Evolutionary conservation across 2,888 invertebrate genomes (phyloP).

Genomic region (Glyphotaelius pellucidus): DNA sequence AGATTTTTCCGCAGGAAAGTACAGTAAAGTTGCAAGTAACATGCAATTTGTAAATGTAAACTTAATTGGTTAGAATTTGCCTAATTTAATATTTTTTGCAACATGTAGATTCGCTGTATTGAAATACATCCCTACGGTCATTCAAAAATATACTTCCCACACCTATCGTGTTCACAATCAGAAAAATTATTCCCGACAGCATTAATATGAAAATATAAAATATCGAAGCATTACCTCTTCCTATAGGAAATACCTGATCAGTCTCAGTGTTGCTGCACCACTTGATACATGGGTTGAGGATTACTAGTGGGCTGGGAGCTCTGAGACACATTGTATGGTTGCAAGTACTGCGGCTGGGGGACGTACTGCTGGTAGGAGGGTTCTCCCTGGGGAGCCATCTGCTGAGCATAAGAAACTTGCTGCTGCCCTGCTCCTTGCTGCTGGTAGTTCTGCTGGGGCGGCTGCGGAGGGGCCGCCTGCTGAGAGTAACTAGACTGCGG

Average conservation of each 20-base stretch:
- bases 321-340: constrained; percentile 5
- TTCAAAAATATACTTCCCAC: background rate
- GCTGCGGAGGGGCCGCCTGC: background rate
- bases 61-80: background rate
- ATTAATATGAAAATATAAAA: background rate
- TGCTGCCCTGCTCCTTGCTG: background rate
- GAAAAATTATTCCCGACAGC: background rate
- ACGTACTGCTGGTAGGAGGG: background rate
- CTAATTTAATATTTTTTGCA: background rate
- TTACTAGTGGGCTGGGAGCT: background rate
- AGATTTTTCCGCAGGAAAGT: background rate
- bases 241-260: background rate
- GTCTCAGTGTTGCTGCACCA: background rate
- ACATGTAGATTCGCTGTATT: background rate
- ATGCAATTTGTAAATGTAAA: background rate
- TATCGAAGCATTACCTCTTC: background rate
- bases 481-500: background rate
- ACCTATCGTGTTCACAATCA: background rate
- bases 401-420: background rate
- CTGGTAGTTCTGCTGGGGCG: background rate
- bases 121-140: background rate
- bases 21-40: background rate
- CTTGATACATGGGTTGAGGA: background rate
- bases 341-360: constrained; percentile 6
- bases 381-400: background rate